These are phyloP conservation scores for Tenthredo amoena DNA, from an alignment of 2,888 invertebrate species.

Conservation along the genomic window DNA sequence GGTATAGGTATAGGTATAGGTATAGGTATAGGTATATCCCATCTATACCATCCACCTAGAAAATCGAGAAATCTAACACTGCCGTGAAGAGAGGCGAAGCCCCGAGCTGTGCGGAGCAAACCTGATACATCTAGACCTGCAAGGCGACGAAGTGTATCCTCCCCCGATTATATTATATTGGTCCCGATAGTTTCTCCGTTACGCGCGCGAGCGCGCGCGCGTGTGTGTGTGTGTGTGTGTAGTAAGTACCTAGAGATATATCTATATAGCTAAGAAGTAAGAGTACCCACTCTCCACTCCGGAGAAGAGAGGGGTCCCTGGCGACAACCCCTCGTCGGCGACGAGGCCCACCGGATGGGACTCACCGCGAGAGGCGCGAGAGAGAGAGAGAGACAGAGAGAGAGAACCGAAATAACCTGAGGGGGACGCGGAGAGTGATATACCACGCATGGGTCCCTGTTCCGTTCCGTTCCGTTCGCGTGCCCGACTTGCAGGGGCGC, in stretches of 20 bases:
- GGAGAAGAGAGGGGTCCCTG: neutral
- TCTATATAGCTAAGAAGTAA: too few relatives aligned
- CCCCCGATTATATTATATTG: conserved; percentile 30
- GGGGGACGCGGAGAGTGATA: neutral
- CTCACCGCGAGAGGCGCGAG: neutral
- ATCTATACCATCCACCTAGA: neutral
- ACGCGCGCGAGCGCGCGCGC: too few relatives aligned
- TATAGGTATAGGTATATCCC: neutral
- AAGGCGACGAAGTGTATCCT: conserved; percentile 30
- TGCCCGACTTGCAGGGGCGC: conserved; percentile 28
- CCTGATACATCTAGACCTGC: conserved; percentile 5
- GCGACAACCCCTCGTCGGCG: conserved; percentile 24
- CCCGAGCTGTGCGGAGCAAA: conserved; percentile 20
- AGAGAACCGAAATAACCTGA: conserved; percentile 11
- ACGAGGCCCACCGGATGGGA: conserved; percentile 27
- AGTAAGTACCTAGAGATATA: neutral
- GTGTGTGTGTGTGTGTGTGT: neutral
- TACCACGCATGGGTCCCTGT: neutral
- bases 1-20: neutral
- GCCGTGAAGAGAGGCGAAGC: conserved; percentile 8
- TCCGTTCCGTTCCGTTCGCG: conserved; percentile 35
- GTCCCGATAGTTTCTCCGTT: conserved; percentile 17
- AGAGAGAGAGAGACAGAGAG: too few relatives aligned
- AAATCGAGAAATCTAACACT: conserved; percentile 7
- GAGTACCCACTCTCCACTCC: neutral